A percentile compares a stretch with the other conserved stretches of the same genome.
Evolutionary conservation across 2,888 invertebrate genomes (phyloP).

Genomic region (Adela reaumurella): DNA sequence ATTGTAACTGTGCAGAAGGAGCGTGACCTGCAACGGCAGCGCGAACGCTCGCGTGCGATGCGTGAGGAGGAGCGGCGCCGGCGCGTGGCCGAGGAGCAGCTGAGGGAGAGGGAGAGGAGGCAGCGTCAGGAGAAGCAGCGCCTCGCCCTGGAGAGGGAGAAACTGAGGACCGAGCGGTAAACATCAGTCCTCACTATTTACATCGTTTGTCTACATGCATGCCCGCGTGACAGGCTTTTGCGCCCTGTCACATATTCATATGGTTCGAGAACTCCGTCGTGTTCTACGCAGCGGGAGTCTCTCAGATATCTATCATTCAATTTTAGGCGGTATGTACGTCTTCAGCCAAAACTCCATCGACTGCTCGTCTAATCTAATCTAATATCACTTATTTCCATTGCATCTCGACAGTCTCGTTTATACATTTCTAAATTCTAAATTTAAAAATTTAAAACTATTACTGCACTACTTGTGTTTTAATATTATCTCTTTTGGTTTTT

Average conservation of each 20-base stretch:
- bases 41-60: slow-evolving; percentile 73
- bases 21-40: slow-evolving; percentile 66
- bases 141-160: slow-evolving; percentile 76
- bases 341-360: too few relatives aligned
- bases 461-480: too few relatives aligned
- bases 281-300: too few relatives aligned
- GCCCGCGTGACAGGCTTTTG: too few relatives aligned
- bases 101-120: slow-evolving; percentile 75
- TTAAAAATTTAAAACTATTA: too few relatives aligned
- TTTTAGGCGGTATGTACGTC: too few relatives aligned
- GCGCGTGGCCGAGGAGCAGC: slow-evolving; percentile 72
- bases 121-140: slow-evolving; percentile 83
- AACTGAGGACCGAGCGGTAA: slow-evolving; percentile 70
- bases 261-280: neutral
- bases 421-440: too few relatives aligned
- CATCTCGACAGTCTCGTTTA: too few relatives aligned
- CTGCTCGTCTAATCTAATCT: too few relatives aligned
- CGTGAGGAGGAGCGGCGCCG: slow-evolving; percentile 80
- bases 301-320: too few relatives aligned
- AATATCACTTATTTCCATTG: too few relatives aligned
- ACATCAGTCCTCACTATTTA: neutral
- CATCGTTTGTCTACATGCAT: neutral
- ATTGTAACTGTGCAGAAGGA: slow-evolving; percentile 53
- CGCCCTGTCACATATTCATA: neutral
- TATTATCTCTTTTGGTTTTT: too few relatives aligned